These are phyloP conservation scores for Ostrea denselamellosa DNA, from an alignment of 1,140 invertebrate genomes.

Conservation along the genomic window DNA sequence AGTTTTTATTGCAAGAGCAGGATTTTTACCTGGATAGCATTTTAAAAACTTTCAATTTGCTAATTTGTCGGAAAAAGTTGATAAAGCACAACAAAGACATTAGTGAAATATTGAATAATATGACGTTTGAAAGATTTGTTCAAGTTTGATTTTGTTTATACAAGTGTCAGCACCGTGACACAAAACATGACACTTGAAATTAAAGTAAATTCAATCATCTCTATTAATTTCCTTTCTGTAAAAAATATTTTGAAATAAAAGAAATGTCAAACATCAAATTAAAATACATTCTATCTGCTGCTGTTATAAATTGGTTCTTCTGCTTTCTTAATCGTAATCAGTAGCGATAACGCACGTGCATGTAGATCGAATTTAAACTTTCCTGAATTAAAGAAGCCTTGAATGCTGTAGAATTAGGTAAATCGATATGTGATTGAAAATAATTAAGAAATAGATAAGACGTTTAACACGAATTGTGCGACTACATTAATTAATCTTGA, in stretches of 20 bases:
- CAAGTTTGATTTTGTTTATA: conserved; percentile 8
- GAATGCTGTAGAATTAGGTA: neutral
- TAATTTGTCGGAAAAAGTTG: neutral
- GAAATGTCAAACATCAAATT: conserved; percentile 16
- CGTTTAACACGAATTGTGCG: no score
- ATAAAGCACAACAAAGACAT: neutral
- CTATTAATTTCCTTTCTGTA: neutral
- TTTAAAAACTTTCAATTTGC: conserved; percentile 28
- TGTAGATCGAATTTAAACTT: neutral
- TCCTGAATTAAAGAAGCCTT: neutral
- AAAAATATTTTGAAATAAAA: conserved; percentile 27
- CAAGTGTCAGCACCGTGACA: neutral
- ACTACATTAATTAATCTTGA: neutral
- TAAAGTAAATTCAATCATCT: conserved; percentile 20
- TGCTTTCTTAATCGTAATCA: neutral
- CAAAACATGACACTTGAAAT: conserved; percentile 1
- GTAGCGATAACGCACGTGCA: neutral
- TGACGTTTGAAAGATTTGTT: conserved; percentile 10
- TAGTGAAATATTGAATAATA: conserved; percentile 7
- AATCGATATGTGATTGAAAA: no score
- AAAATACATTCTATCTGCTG: neutral
- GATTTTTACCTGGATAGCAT: neutral
- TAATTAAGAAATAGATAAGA: no score
- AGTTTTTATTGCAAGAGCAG: neutral
- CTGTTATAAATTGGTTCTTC: conserved; percentile 3